Base-by-base conservation (phyloP, 2,113 vertebrate species). In the Leucopternis melanops region DNA sequence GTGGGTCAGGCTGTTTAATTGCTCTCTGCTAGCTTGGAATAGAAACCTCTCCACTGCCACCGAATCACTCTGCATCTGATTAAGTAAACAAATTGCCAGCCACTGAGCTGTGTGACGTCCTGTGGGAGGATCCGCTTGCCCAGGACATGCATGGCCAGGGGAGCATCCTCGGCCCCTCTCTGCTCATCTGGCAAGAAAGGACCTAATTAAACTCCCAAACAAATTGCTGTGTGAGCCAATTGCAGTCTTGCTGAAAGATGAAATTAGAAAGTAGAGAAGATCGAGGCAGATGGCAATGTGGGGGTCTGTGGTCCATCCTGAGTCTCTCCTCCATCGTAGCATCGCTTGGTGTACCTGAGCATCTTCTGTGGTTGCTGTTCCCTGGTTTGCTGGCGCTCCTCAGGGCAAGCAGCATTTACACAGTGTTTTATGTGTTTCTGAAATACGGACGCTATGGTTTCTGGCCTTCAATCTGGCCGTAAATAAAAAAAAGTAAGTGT, bases 1-100 rank as follows among this genome's bases (percentile, higher is more conserved):
- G 96, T 91, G 81, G 97, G 87, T 98, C 94, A 92, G 91, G 95
- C 96, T 34, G 15, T 91, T 97, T 98, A 98, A 98, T 98, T 98
- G 96, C 58, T 54, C 96, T 86, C 95, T 97, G 95, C 92, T 94
- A 9, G n/a, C 97, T 96, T 50, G 70, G 96, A 98, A 98, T 98
- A 97, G 98, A 97, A 98, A 97, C 96, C 78, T 91, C 50, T 16
- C 89, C 87, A 17, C 87, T 7, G 34, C 95, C 95, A 75, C 94
- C 73, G 27, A 85, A 90, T 95, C 69, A 19, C 89, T 94, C 86
- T 47, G 94, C 89, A 66, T 36, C 73, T 97, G 93, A 96, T 62
- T 44, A 88, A 94, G 94, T 85, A 84, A 96, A 94, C 95, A 97
- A 94, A 96, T 96, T 88, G 86, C 83, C 89, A 22, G 82, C 47